Conservation (phyloP, 2,888 invertebrate species). For the Scrobipalpa costella region DNA sequence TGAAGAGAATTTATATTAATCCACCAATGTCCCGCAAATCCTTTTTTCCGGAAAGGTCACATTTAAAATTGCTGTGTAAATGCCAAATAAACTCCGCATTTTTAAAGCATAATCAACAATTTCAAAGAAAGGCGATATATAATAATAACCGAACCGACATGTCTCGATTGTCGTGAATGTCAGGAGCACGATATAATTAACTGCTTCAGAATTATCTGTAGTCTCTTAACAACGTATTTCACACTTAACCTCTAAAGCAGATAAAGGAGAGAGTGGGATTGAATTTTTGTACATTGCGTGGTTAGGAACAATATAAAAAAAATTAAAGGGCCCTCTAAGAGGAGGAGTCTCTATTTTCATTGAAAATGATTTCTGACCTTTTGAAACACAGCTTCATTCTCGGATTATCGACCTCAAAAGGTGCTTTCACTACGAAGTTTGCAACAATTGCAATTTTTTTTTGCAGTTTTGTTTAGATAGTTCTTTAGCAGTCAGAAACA, state of each 20-base stretch:
- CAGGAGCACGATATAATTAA: slow-evolving; percentile 23
- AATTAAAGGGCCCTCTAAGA: too few species aligned
- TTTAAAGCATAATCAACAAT: not conserved
- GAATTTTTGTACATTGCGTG: slow-evolving; percentile 1
- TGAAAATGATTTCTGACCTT: too few species aligned
- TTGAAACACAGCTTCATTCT: too few species aligned
- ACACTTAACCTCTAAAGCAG: slow-evolving; percentile 20
- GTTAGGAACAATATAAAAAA: too few species aligned
- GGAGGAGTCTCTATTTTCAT: too few species aligned
- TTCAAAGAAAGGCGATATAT: not conserved
- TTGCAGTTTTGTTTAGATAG: too few species aligned
- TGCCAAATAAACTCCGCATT: not conserved
- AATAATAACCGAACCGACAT: not conserved
- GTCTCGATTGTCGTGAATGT: slow-evolving; percentile 21
- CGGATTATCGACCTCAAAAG: too few species aligned
- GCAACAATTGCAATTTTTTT: too few species aligned
- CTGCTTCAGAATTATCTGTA: slow-evolving; percentile 27
- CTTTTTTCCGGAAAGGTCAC: slow-evolving; percentile 4
- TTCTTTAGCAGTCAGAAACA: too few species aligned
- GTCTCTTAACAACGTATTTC: slow-evolving; percentile 26
- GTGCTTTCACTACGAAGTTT: too few species aligned
- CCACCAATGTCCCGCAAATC: not conserved
- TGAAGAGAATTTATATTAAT: not conserved
- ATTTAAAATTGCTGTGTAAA: not conserved
- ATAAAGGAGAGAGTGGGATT: not conserved